Base-by-base conservation (phyloP, 2,888 invertebrate species). In the Hermodice carunculata region DNA sequence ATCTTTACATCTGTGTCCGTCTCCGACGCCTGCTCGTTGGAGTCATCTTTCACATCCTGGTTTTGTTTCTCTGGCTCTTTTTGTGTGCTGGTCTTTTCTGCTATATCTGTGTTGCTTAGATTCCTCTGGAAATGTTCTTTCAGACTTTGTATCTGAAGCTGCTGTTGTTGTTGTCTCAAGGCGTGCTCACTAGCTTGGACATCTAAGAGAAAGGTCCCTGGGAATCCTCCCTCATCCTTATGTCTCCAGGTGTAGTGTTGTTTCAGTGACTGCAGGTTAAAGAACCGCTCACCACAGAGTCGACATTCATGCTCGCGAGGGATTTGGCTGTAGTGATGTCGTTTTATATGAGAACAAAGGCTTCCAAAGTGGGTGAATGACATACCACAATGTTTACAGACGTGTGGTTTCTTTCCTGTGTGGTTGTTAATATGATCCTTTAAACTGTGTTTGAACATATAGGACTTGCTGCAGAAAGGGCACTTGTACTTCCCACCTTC, bases 351-450 rank as follows among this genome's bases (percentile, higher is more conserved):
- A 19, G 51, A 56, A 37, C 68, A 66, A 40, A 70, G 44, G 44
- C 60, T 63, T 22, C 61, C 62, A 31, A 68, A 40, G 43, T 66
- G 63, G 8, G 59, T 46, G 63, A 70, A 70, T 3, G 43, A 31
- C 24, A 54, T 24, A 1, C 51, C 53, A 48, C 70, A 70, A 44
- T 69, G 57, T 42, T 69, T 62, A 64, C 70, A 70, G 14, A 59
- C 51, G 49, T 70, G 66, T 17, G 67, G 68, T 42, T 52, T 34
- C 6, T 43, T 52, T n/a, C 67, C 70, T 4, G 57, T 66, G 53
- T 70, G 70, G 17, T 54, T 56, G 44, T 68, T 66, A 28, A 70
- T 61, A 56, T 69, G 69, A 32, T 69, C 69, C 40, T 58, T 67
- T 37, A 69, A 49, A 37, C 42, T 53, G 28, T 51, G 66, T 37